phyloP scores from a whole-genome alignment of 2,113 vertebrate genomes.

The Anarhynchus alexandrinus region DNA sequence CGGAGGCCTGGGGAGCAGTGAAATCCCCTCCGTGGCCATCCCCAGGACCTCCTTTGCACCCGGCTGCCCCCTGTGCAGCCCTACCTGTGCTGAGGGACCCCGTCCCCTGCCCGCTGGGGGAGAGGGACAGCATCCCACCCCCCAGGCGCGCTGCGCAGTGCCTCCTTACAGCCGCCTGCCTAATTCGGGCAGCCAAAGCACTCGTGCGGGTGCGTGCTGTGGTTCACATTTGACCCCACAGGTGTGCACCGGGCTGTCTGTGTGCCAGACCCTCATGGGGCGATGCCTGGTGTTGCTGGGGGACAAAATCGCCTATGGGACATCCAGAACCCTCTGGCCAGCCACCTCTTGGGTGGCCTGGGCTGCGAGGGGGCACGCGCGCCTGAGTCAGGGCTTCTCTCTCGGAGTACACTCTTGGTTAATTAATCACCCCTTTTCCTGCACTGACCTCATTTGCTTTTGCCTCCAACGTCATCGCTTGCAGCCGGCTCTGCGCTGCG shows the following conservation, averaged over 20 bases:
- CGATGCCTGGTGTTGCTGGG: accelerated
- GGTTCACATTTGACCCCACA: not conserved
- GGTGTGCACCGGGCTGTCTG: not conserved
- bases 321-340: not conserved
- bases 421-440: not conserved
- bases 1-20: not conserved
- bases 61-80: no score
- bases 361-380: accelerated
- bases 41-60: not conserved
- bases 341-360: not conserved
- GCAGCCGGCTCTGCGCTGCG: not conserved
- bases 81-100: not conserved
- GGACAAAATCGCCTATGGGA: not conserved
- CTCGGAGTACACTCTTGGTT: not conserved
- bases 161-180: not conserved
- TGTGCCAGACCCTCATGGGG: not conserved
- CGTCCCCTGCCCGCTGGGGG: accelerated
- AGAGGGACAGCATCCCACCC: not conserved
- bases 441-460: not conserved
- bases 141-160: accelerated
- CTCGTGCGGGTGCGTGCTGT: accelerated
- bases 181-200: not conserved
- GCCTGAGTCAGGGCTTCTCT: not conserved
- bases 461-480: not conserved
- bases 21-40: not conserved